phyloP scores from a whole-genome alignment of 2,888 invertebrate species.

The Brachypalpus laphriformis region DNA sequence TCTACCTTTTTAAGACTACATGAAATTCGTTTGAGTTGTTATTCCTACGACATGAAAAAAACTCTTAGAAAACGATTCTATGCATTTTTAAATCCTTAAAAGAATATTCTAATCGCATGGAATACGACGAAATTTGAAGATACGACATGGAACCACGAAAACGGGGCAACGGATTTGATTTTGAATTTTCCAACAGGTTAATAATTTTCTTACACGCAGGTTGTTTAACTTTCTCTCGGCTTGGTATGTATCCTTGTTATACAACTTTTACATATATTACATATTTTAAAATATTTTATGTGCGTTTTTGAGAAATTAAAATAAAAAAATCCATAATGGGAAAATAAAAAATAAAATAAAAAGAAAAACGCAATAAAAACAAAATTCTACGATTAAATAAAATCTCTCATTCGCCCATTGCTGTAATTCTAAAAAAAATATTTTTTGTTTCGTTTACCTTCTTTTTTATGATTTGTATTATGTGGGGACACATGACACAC shows the following conservation, averaged over 20 bases:
- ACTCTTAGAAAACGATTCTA: background rate
- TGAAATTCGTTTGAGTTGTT: background rate
- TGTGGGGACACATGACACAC: conserved; percentile 73
- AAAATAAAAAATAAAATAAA: conserved; percentile 5
- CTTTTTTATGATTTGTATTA: conserved; percentile 73
- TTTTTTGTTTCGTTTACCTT: conserved; percentile 69
- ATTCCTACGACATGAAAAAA: too few species aligned
- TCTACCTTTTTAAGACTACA: background rate
- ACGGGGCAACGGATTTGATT: conserved; percentile 47
- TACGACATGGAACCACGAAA: conserved; percentile 43
- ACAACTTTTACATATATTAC: conserved; percentile 20
- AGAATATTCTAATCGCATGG: background rate
- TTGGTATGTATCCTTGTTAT: conserved; percentile 70
- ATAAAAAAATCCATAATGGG: conserved; percentile 22
- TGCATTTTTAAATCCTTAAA: background rate
- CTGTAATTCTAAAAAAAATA: conserved; percentile 56
- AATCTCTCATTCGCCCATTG: conserved; percentile 10
- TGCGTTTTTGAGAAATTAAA: conserved; percentile 44
- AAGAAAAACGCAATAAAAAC: conserved; percentile 46
- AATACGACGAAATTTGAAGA: background rate
- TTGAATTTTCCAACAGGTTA: conserved; percentile 68
- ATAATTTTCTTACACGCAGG: conserved; percentile 67
- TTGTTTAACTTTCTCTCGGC: conserved; percentile 67
- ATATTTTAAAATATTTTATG: conserved; percentile 47
- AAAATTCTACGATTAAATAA: conserved; percentile 7